These are phyloP conservation scores for Scolanthus callimorphus DNA, from an alignment of 92 coral and sea anemone species.

Conservation along the genomic window DNA sequence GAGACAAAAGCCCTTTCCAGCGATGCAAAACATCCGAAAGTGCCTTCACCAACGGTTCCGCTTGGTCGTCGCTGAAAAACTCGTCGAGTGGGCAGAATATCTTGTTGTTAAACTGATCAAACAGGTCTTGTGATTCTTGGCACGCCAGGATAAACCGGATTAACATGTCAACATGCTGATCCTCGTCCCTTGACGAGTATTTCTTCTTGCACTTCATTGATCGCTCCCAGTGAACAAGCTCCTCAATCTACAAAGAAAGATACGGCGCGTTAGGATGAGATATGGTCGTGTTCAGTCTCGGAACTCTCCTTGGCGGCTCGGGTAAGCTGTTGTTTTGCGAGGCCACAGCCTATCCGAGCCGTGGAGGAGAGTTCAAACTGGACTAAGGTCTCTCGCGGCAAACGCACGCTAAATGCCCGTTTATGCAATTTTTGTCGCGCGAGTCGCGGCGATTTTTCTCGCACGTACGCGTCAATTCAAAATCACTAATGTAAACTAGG, in stretches of 20 bases:
- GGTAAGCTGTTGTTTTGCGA: too few species aligned
- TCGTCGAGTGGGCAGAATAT: conserved; percentile 61
- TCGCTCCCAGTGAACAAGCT: conserved; percentile 68
- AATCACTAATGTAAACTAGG: too few species aligned
- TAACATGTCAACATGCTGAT: conserved; percentile 53
- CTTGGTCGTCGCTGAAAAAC: conserved; percentile 51
- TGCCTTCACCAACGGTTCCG: conserved; percentile 26
- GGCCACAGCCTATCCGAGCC: too few species aligned
- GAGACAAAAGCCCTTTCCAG: conserved; percentile 60
- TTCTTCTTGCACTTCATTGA: conserved; percentile 20
- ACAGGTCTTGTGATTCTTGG: conserved; percentile 46
- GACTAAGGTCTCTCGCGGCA: too few species aligned
- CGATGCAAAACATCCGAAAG: conserved; percentile 47
- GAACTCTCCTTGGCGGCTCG: too few species aligned
- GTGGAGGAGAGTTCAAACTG: too few species aligned
- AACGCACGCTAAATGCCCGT: too few species aligned
- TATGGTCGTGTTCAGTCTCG: too few species aligned
- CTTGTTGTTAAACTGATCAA: conserved; percentile 35
- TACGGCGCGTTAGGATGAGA: too few species aligned
- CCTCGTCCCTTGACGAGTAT: not conserved
- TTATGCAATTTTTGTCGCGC: too few species aligned
- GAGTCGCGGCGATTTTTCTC: too few species aligned
- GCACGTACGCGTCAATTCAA: too few species aligned
- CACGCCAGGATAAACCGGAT: conserved; percentile 63
- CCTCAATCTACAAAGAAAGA: conserved; percentile 67